phyloP scores from a whole-genome alignment of 2,113 vertebrate genomes.

The Thryonomys swinderianus region DNA sequence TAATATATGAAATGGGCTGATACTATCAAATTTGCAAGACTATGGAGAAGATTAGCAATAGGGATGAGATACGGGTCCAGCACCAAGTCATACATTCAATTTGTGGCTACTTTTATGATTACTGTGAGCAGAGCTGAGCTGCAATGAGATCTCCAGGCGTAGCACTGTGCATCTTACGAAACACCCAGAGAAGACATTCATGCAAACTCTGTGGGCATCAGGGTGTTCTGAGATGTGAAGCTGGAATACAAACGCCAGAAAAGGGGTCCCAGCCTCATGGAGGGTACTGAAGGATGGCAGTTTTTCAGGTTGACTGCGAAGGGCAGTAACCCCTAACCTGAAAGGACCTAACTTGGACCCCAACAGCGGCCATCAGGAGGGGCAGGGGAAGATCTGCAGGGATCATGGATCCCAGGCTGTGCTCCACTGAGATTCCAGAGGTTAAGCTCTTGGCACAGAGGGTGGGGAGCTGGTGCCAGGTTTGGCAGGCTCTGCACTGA shows the following conservation, averaged over 20 bases:
- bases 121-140: neutral
- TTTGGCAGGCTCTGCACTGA: conserved; percentile 13
- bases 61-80: neutral
- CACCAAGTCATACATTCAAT: neutral
- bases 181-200: neutral
- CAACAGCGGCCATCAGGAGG: neutral
- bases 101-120: neutral
- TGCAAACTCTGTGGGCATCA: neutral
- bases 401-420: neutral
- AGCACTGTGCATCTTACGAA: neutral
- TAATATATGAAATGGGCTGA: conserved; percentile 15
- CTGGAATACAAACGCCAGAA: neutral
- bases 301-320: neutral
- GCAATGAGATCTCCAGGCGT: neutral
- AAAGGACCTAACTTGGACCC: neutral
- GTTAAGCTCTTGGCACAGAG: conserved; percentile 27
- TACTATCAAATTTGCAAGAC: conserved; percentile 1
- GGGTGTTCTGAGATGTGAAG: neutral
- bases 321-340: neutral
- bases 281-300: neutral
- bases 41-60: conserved; percentile 3
- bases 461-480: neutral
- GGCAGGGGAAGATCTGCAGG: neutral
- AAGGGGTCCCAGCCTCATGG: neutral
- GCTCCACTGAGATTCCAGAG: conserved; percentile 54